Evolutionary conservation across 2,113 vertebrate genomes (phyloP).

Genomic region (Picathartes gymnocephalus): DNA sequence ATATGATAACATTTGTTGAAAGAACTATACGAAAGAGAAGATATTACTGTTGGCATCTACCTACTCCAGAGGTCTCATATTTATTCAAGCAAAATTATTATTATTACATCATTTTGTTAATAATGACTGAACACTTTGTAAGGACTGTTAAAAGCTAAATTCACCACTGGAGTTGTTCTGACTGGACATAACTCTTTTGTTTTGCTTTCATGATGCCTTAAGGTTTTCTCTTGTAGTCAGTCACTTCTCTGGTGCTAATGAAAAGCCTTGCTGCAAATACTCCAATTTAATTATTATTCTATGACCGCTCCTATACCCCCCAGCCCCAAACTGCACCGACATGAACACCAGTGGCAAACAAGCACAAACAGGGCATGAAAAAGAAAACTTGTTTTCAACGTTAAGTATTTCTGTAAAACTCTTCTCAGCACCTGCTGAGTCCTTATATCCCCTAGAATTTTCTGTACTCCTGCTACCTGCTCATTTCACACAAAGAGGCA

Average conservation of each 20-base stretch:
- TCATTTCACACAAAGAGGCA: neutral
- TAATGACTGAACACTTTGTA: slow-evolving; percentile 5
- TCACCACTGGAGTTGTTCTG: slow-evolving; percentile 35
- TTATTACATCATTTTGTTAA: slow-evolving; percentile 32
- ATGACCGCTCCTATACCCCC: slow-evolving; percentile 40
- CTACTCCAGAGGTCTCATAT: neutral
- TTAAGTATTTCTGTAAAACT: neutral
- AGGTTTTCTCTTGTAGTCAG: slow-evolving; percentile 26
- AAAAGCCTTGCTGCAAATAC: slow-evolving; percentile 37
- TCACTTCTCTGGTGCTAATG: slow-evolving; percentile 25
- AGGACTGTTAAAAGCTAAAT: neutral
- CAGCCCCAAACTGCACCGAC: slow-evolving; percentile 45
- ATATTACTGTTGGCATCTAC: neutral
- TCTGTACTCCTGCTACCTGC: neutral
- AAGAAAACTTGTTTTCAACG: slow-evolving; percentile 15
- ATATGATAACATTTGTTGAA: neutral
- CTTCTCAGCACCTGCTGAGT: neutral
- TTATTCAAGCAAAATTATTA: slow-evolving; percentile 13
- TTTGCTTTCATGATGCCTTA: slow-evolving; percentile 37
- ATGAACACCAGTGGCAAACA: slow-evolving; percentile 5
- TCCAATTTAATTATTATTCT: slow-evolving; percentile 23
- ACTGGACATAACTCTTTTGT: slow-evolving; percentile 50
- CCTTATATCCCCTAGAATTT: neutral
- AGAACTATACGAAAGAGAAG: neutral
- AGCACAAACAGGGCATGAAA: slow-evolving; percentile 23